Conservation (phyloP, 2,113 vertebrate species). For the Zapus hudsonius region DNA sequence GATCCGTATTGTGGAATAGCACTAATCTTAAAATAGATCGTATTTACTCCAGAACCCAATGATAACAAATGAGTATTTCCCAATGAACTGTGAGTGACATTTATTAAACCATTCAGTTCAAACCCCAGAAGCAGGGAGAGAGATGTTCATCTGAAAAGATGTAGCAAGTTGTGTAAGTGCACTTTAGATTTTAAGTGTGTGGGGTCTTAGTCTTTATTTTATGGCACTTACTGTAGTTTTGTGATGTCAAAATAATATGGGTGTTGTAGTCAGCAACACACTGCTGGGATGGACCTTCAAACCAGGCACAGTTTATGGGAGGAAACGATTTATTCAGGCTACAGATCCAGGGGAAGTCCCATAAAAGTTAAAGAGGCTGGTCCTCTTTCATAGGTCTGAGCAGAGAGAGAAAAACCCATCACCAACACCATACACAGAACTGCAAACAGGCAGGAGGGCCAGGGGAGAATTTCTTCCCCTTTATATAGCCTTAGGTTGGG, state of each 20-base stretch:
- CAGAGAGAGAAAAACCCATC: no score
- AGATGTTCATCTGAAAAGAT: background rate
- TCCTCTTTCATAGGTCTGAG: no score
- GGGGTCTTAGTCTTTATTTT: background rate
- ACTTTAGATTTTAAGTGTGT: background rate
- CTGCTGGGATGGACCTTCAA: no score
- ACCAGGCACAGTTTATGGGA: no score
- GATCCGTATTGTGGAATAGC: background rate
- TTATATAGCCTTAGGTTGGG: no score
- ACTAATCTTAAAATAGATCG: background rate
- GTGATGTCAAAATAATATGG: background rate
- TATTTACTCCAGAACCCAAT: background rate
- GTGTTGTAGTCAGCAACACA: no score
- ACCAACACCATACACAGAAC: no score
- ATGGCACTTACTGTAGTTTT: background rate
- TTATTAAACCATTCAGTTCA: constrained; percentile 56
- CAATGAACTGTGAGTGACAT: constrained; percentile 22
- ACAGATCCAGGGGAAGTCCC: no score
- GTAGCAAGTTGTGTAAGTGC: background rate
- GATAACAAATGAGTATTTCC: constrained; percentile 17
- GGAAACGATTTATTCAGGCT: no score
- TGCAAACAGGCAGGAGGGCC: no score
- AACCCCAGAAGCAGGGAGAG: constrained; percentile 4
- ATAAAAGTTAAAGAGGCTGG: no score
- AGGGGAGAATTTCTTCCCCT: no score